Evolutionary conservation across 2,113 vertebrate species (phyloP).

Genomic region (Rhegmatorhina hoffmannsi): DNA sequence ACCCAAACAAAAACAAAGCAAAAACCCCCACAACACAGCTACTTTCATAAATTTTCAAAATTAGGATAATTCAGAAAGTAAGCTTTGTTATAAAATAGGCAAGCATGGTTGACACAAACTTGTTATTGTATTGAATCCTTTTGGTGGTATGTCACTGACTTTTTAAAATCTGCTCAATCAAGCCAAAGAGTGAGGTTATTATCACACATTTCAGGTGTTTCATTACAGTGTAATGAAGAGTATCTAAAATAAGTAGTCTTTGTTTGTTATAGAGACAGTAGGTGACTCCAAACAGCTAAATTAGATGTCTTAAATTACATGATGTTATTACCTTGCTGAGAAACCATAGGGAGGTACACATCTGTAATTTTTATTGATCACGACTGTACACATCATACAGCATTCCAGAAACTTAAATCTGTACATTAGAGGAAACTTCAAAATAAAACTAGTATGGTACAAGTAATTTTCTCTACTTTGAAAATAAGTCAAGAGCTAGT

Average conservation of each 20-base stretch:
- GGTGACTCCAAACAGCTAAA: background rate
- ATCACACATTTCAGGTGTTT: background rate
- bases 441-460: rapidly evolving
- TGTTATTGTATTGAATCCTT: background rate
- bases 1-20: background rate
- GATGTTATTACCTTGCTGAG: background rate
- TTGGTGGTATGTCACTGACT: background rate
- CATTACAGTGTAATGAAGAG: background rate
- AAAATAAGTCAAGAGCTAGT: background rate
- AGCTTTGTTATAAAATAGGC: background rate
- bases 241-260: background rate
- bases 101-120: background rate
- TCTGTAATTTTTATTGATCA: background rate
- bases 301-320: background rate
- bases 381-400: background rate
- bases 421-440: background rate
- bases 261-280: background rate
- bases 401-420: background rate
- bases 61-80: background rate
- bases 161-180: background rate
- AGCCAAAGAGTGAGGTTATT: background rate
- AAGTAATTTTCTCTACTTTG: background rate
- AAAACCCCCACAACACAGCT: background rate
- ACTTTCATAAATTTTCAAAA: background rate
- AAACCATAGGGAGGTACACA: background rate